These are phyloP conservation scores for Selenia dentaria DNA, from an alignment of 2,888 invertebrate genomes.

Conservation along the genomic window DNA sequence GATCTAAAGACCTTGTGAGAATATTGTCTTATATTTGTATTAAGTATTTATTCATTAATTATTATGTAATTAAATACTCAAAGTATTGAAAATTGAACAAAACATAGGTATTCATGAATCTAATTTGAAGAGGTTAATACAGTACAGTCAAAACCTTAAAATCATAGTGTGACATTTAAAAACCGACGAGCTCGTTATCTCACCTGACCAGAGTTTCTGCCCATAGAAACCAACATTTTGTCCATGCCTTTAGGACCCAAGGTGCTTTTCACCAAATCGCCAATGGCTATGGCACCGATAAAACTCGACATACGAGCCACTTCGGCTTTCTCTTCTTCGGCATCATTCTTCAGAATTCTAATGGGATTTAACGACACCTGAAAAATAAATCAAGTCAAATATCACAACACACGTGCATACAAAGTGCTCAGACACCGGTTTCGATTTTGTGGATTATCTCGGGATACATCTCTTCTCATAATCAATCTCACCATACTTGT, in stretches of 20 bases:
- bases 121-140: no score
- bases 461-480: conserved; percentile 1
- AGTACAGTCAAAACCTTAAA: no score
- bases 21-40: no score
- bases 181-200: no score
- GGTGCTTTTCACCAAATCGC: conserved; percentile 98
- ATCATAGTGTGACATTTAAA: no score
- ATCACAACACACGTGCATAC: conserved; percentile 56
- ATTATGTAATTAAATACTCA: no score
- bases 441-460: conserved; percentile 28
- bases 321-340: conserved; percentile 99
- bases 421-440: conserved; percentile 46
- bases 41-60: no score
- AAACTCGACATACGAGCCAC: conserved; percentile 98
- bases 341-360: conserved; percentile 96
- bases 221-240: conserved; percentile 93
- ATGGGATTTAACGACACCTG: conserved; percentile 96
- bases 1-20: no score
- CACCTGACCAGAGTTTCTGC: conserved; percentile 90
- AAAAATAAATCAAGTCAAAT: conserved; percentile 31
- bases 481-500: neutral
- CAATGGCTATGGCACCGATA: conserved; percentile 99
- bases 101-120: no score
- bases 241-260: conserved; percentile 99
- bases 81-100: no score